phyloP scores from a whole-genome alignment of 2,113 vertebrate genomes.

The Ailuropoda melanoleuca region DNA sequence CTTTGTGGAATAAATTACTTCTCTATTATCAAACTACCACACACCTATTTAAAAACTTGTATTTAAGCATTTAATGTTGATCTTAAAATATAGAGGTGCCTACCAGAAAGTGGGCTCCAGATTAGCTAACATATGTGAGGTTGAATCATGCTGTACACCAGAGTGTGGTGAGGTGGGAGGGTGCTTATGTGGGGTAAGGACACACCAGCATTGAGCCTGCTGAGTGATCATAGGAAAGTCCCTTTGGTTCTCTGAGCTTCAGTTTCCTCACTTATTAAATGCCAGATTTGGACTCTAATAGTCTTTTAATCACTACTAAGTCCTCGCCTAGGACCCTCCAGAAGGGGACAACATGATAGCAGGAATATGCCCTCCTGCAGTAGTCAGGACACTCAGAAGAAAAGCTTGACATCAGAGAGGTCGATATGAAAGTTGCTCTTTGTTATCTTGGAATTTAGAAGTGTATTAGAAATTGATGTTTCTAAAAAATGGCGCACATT shows the following conservation, averaged over 20 bases:
- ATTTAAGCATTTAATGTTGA: not conserved
- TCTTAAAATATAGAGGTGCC: slow-evolving; percentile 3
- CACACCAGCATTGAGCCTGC: not conserved
- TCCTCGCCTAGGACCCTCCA: not conserved
- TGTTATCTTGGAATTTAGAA: not conserved
- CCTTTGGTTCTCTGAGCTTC: not conserved
- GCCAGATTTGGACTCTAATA: not conserved
- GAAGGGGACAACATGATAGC: not conserved
- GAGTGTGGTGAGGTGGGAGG: not conserved
- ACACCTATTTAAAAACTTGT: not conserved
- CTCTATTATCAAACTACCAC: slow-evolving; percentile 35
- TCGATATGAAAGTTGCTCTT: not conserved
- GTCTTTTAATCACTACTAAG: not conserved
- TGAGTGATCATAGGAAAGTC: not conserved
- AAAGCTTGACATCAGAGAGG: not conserved
- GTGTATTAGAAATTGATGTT: not conserved
- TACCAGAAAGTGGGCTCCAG: not conserved
- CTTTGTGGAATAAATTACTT: slow-evolving; percentile 45
- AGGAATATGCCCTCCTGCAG: rapidly evolving
- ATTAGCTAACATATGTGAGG: not conserved
- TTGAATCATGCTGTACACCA: not conserved
- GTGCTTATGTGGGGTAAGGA: not conserved
- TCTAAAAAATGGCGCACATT: not conserved
- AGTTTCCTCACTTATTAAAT: not conserved
- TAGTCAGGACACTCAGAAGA: not conserved